Evolutionary conservation across 2,113 vertebrate species (phyloP).

Genomic region (Calyptommatus sinebrachiatus): DNA sequence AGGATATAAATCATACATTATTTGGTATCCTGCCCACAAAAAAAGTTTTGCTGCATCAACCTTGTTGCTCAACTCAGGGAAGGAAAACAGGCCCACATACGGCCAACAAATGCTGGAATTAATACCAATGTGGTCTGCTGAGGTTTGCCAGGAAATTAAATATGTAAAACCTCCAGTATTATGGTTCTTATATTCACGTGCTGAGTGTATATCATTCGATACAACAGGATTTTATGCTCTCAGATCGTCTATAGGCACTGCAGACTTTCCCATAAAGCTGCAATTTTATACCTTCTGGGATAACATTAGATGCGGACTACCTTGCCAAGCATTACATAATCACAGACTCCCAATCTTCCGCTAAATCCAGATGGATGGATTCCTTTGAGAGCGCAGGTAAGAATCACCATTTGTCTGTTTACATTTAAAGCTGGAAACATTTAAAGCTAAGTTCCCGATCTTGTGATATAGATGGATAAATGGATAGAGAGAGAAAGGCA

Average conservation of each 20-base stretch:
- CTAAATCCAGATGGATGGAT: rapidly evolving
- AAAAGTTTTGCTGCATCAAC: slow-evolving; percentile 56
- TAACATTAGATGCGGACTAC: background rate
- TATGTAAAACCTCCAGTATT: slow-evolving; percentile 52
- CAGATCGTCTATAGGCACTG: background rate
- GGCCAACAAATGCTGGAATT: slow-evolving; percentile 50
- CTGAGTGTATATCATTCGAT: slow-evolving; percentile 44
- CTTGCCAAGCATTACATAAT: background rate
- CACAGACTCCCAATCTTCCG: background rate
- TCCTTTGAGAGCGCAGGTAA: rapidly evolving
- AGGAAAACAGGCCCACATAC: slow-evolving; percentile 50
- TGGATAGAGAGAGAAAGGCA: too few species aligned
- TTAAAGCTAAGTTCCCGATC: background rate
- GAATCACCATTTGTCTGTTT: background rate
- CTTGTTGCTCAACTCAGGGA: slow-evolving; percentile 50
- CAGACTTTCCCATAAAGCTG: slow-evolving; percentile 36
- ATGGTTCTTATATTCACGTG: slow-evolving; percentile 38
- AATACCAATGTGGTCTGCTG: slow-evolving; percentile 23
- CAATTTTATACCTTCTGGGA: slow-evolving; percentile 37
- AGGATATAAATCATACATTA: background rate
- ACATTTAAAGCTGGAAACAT: background rate
- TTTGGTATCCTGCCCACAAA: slow-evolving; percentile 55
- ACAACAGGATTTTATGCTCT: slow-evolving; percentile 37
- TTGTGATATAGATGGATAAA: too few species aligned
- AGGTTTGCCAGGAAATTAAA: slow-evolving; percentile 58